Conservation (phyloP, 2,113 vertebrate genomes). For the Acrocephalus arundinaceus region DNA sequence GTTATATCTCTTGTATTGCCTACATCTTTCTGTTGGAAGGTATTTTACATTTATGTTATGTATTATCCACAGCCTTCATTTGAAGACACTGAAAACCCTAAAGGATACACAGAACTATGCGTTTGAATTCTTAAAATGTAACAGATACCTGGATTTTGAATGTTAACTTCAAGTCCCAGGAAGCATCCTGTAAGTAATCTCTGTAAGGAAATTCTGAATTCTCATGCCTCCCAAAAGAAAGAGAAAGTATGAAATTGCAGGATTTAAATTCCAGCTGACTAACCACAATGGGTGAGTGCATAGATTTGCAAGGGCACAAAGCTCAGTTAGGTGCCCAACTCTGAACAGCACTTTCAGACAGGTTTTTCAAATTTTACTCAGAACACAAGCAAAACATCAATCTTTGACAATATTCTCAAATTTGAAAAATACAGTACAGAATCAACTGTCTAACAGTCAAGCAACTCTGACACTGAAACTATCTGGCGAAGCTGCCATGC, state of each 20-base stretch:
- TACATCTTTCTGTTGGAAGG: background rate
- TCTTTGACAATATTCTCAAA: background rate
- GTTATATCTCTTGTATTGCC: background rate
- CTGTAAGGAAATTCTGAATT: background rate
- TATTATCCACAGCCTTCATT: background rate
- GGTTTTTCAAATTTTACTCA: background rate
- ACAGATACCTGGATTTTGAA: background rate
- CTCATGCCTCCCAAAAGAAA: background rate
- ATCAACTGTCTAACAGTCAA: background rate
- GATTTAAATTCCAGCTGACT: background rate
- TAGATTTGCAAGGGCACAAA: background rate
- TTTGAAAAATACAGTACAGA: background rate
- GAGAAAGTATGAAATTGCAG: background rate
- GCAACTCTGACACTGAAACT: background rate
- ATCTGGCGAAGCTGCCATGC: background rate
- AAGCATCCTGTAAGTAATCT: background rate
- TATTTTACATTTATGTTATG: background rate
- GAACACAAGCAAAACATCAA: background rate
- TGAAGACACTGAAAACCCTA: background rate
- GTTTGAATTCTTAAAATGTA: background rate
- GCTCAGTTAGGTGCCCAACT: background rate
- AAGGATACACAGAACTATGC: background rate
- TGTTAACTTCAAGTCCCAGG: background rate
- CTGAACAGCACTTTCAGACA: background rate
- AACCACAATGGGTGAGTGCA: fast-evolving